Percentiles rank a stretch among this genome's conserved stretches.
phyloP scores from a whole-genome alignment of 2,888 invertebrate genomes.

The Dexiosoma caninum region DNA sequence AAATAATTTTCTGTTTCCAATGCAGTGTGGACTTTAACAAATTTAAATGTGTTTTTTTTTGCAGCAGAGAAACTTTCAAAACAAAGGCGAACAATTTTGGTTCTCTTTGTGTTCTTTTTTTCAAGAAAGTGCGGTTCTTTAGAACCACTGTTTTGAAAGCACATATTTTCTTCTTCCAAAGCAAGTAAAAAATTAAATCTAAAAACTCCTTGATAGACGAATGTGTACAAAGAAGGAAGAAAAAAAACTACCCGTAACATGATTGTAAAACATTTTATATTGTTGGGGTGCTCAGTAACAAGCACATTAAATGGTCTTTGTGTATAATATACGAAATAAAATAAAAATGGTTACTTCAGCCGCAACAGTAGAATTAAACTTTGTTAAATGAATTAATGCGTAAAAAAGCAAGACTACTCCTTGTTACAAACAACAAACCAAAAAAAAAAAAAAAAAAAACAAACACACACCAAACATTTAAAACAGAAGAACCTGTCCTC shows the following conservation, averaged over 20 bases:
- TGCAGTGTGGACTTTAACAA: background rate
- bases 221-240: background rate
- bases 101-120: too few relatives aligned
- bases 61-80: too few relatives aligned
- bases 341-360: background rate
- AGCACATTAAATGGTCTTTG: constrained; percentile 57
- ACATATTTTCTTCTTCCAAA: too few relatives aligned
- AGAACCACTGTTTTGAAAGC: constrained; percentile 16
- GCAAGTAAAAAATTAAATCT: background rate
- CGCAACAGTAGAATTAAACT: constrained; percentile 42
- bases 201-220: background rate
- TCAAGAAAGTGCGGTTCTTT: too few relatives aligned
- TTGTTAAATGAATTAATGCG: constrained; percentile 62
- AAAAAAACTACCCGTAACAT: constrained; percentile 52
- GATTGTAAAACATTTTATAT: constrained; percentile 58
- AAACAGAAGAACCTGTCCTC: too few relatives aligned
- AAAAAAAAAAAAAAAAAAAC: background rate
- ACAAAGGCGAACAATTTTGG: too few relatives aligned
- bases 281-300: constrained; percentile 54
- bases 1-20: too few relatives aligned
- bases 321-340: constrained; percentile 49
- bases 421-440: too few relatives aligned
- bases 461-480: background rate
- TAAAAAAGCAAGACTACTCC: constrained; percentile 33
- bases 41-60: background rate